phyloP scores from a whole-genome alignment of 2,888 invertebrate species.

The Helleia helle region DNA sequence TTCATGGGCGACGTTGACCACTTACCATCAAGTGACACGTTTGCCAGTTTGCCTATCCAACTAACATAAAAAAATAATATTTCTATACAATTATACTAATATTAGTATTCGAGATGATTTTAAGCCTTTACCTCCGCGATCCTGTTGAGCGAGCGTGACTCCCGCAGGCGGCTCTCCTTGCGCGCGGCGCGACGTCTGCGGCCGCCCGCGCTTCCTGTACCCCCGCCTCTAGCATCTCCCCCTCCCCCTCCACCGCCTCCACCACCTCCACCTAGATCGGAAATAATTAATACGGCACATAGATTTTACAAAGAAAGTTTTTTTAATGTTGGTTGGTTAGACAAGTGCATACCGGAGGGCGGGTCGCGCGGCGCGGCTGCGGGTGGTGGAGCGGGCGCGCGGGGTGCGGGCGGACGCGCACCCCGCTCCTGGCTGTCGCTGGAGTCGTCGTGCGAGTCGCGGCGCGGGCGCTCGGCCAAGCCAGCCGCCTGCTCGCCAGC shows the following conservation, averaged over 20 bases:
- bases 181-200: slow-evolving; percentile 53
- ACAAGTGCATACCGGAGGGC: neutral
- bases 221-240: slow-evolving; percentile 41
- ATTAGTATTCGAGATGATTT: no score
- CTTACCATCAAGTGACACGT: no score
- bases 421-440: slow-evolving; percentile 88
- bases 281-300: no score
- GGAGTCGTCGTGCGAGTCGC: slow-evolving; percentile 89
- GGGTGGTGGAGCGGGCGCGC: slow-evolving; percentile 37
- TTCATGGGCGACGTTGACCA: no score
- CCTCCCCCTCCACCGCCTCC: slow-evolving; percentile 25
- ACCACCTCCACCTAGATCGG: slow-evolving; percentile 26
- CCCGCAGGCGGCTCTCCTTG: slow-evolving; percentile 75
- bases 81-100: no score
- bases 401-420: slow-evolving; percentile 41
- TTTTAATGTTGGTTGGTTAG: no score
- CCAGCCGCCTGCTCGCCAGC: slow-evolving; percentile 77
- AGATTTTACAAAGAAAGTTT: no score
- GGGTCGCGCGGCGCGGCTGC: slow-evolving; percentile 12
- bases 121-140: slow-evolving; percentile 82
- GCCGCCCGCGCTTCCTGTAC: slow-evolving; percentile 75
- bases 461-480: slow-evolving; percentile 77
- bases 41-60: no score
- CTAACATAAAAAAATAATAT: no score
- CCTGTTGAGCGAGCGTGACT: slow-evolving; percentile 88